These are phyloP conservation scores for Drosophila hamatofila DNA, from an alignment of 2,888 invertebrate genomes.

Conservation along the genomic window DNA sequence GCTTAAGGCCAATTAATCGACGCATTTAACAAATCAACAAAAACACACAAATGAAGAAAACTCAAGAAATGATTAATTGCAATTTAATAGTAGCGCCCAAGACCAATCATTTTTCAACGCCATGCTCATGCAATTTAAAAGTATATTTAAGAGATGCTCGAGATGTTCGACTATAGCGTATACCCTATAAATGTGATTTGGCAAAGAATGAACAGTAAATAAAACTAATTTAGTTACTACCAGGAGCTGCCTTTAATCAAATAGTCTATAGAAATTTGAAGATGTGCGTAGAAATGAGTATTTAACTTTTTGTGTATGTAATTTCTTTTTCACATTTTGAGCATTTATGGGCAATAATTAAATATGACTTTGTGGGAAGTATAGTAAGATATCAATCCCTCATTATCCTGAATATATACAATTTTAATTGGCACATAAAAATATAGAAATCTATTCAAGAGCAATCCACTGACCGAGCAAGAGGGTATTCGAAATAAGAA, in stretches of 20 bases:
- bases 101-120: conserved; percentile 52
- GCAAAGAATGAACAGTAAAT: background rate
- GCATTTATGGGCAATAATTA: no score
- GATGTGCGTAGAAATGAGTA: no score
- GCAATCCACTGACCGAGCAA: no score
- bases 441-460: no score
- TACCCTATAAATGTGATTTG: background rate
- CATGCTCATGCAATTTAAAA: conserved; percentile 20
- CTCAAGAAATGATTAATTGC: conserved; percentile 68
- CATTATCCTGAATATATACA: no score
- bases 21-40: conserved; percentile 76
- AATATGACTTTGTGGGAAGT: background rate
- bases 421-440: no score
- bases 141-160: background rate
- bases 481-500: conserved; percentile 23
- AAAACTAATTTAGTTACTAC: no score
- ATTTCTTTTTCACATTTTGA: no score
- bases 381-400: no score
- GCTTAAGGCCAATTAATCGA: conserved; percentile 73
- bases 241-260: no score
- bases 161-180: background rate
- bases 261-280: no score
- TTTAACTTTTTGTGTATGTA: no score
- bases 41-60: conserved; percentile 33
- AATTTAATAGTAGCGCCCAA: conserved; percentile 63